Base-by-base conservation (phyloP, 1,140 invertebrate genomes). In the Nasonia longicornis region DNA sequence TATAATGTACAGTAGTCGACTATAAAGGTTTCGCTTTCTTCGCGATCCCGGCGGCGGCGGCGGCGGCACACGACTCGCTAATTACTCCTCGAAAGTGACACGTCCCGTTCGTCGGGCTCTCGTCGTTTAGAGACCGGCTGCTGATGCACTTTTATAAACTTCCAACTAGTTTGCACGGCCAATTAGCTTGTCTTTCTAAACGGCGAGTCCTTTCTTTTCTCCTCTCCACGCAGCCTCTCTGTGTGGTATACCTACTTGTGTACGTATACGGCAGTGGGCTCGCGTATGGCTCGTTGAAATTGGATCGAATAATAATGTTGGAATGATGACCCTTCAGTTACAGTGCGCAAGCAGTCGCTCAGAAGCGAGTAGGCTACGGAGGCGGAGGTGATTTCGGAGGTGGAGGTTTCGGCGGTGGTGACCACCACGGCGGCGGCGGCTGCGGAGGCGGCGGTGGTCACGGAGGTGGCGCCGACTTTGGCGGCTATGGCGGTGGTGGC, bases 281-380 rank as follows among this genome's bases (percentile, higher is more conserved):
- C 26, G 26, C 26, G 26, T 26, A 26, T 35, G 16, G 14, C 14
- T n/a, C 58, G n/a, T 42, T 42, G 38, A 20, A 63, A 63, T 63
- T n/a, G 20, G 16, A 63, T 63, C 58, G 31, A 35, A 35, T 35
- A 26, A 26, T 63, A 20, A 63, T 63, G n/a, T 63, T 63, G 22
- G 10, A 67, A 67, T 22, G 0, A 29, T 31, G 12, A 67, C 7
- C 87, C 80, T 85, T 85, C 83, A 82, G 86, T 84, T 81, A 88
- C 66, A 73, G 69, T 72, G 80, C 80, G 58, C 80, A 82, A 74
- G 69, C 86, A 82, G 52, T 85, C 81, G 88, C 88, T 35, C 87
- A 90, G 80, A 90, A 89, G 31, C 83, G 89, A 83, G 84, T 85
- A 76, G 87, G 85, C n/a, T 82, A 84, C 74, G 82, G 79, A 70